Percentiles rank a stretch among this genome's conserved stretches.
phyloP scores from a whole-genome alignment of 2,797 vertebrate species.

The Betta splendens region DNA sequence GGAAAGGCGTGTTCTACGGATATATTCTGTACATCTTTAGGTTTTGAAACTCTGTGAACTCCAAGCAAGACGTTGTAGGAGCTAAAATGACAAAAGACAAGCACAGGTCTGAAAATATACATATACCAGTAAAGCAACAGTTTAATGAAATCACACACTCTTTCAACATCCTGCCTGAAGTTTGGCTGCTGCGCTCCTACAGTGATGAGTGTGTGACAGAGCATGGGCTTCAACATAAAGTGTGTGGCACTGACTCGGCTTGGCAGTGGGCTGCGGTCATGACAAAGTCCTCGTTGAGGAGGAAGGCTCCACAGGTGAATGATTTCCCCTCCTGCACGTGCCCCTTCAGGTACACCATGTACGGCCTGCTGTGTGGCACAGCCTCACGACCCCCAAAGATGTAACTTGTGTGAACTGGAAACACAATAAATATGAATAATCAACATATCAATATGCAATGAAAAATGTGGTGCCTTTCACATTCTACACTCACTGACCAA shows the following conservation, averaged over 20 bases:
- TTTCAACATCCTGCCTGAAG: no score
- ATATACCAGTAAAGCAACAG: no score
- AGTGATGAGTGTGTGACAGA: no score
- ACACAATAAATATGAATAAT: not conserved
- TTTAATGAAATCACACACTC: no score
- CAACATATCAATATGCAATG: no score
- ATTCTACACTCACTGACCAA: no score
- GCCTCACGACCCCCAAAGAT: constrained; percentile 49
- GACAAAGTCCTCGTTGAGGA: constrained; percentile 71
- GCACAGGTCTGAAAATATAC: no score
- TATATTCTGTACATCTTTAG: accelerated
- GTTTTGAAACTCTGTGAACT: accelerated
- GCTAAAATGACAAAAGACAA: constrained; percentile 28
- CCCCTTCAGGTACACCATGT: constrained; percentile 55
- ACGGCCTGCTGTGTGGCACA: constrained; percentile 56
- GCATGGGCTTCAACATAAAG: no score
- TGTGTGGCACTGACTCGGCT: constrained; percentile 34
- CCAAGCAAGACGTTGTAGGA: constrained; percentile 36
- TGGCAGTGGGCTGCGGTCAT: constrained; percentile 73
- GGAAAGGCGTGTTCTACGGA: not conserved
- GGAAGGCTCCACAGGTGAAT: constrained; percentile 50
- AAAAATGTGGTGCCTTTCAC: no score
- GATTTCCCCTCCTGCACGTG: accelerated
- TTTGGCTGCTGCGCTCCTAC: no score
- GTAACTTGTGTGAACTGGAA: constrained; percentile 13